These are phyloP conservation scores for Theretra japonica DNA, from an alignment of 2,888 invertebrate genomes.

Conservation along the genomic window DNA sequence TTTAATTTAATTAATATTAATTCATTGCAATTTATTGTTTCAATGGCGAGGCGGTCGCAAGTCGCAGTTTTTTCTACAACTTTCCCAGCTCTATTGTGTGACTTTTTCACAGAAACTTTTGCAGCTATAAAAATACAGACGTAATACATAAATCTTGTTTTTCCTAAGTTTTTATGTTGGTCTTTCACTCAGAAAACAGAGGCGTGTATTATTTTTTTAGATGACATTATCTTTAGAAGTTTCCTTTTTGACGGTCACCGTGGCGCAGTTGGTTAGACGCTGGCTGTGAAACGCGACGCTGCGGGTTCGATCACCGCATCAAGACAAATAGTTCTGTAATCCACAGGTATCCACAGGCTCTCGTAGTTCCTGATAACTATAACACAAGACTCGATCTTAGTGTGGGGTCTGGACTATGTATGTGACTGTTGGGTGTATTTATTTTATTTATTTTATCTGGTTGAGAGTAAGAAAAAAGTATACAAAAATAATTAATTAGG, in stretches of 20 bases:
- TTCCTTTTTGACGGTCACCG: no score
- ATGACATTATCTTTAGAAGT: neutral
- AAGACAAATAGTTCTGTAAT: no score
- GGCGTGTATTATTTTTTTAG: neutral
- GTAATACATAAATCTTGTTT: slow-evolving; percentile 11
- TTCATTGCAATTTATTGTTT: neutral
- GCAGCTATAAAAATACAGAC: slow-evolving; percentile 2
- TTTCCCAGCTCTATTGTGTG: neutral
- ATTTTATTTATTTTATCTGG: neutral
- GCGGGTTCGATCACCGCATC: no score
- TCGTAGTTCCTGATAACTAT: no score
- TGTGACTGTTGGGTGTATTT: no score
- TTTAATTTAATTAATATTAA: slow-evolving; percentile 9
- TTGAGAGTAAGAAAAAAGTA: no score
- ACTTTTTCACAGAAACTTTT: slow-evolving; percentile 1
- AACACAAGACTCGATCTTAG: no score
- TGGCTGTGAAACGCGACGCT: no score
- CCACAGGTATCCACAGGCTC: no score
- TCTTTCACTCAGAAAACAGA: neutral
- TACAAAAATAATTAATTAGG: no score
- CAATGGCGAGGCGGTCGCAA: neutral
- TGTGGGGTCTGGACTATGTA: no score
- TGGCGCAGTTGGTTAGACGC: no score
- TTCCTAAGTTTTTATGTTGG: slow-evolving; percentile 3
- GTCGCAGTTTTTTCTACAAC: neutral